Base-by-base conservation (phyloP, 2,113 vertebrate species). In the Chaetura pelagica region DNA sequence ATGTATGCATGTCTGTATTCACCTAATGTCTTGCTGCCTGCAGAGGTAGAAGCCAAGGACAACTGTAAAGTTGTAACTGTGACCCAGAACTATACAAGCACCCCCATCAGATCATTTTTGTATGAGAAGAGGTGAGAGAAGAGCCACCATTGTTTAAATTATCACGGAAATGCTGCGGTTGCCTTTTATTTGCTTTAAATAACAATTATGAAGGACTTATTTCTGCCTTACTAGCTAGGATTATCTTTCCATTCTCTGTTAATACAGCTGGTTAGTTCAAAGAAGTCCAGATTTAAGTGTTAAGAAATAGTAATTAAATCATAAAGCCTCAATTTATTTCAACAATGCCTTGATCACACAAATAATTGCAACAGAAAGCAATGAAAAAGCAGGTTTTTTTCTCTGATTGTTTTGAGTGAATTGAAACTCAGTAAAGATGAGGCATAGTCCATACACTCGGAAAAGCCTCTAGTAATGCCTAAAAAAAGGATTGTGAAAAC, bases 101-200 rank as follows among this genome's bases (percentile, higher is more conserved):
- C 38, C 13, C 3, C 22, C 35, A 23, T 57, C 35, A 27, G 13
- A 16, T 78, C 54, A 44, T 38, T 51, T 87, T 82, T 5, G 4
- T 35, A 23, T 68, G 23, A 46, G 42, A 80, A 57, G 0, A 74
- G 38, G 32, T 66, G 16, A 75, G 27, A 69, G 42, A 73, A 49
- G 21, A 68, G 30, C n/a, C 21, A 6, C 54, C 23, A 4, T 48
- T 68, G 51, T 79, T 85, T 57, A 79, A 90, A 38, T 32, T 71
- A 34, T 32, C 63, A 73, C 24, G 52, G 52, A 82, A 76, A 66
- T 63, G 32, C 62, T 93, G 23, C 10, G 0, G 40, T 86, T 83
- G 74, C 20, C 17, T 89, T 90, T 85, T 88, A 74, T 66, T 77
- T 46, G 29, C 79, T 80, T 90, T 46, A 86, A 94, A 80, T 86